A percentile compares a stretch with the other conserved stretches of the same genome.
Conservation (phyloP, 2,113 vertebrate species). For the Columba janthina region DNA sequence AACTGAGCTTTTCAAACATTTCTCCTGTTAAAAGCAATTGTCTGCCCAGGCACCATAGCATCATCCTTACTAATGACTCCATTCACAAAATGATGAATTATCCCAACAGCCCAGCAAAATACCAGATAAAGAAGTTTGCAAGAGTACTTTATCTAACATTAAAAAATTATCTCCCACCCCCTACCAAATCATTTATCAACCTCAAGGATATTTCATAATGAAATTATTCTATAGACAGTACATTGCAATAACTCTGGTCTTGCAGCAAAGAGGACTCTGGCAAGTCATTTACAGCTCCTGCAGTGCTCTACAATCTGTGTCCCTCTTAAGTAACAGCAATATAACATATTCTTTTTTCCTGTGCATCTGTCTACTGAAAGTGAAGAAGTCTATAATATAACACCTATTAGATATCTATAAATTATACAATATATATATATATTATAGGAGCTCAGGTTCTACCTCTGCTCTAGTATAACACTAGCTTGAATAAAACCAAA, state of each 20-base stretch:
- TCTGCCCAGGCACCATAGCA: not conserved
- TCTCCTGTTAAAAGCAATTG: not conserved
- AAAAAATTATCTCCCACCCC: not conserved
- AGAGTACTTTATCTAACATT: not conserved
- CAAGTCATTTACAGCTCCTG: conserved; percentile 3
- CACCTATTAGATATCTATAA: not conserved
- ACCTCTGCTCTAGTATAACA: not conserved
- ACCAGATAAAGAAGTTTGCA: not conserved
- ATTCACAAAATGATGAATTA: not conserved
- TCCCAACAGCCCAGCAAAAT: not conserved
- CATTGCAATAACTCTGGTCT: not conserved
- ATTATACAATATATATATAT: not conserved
- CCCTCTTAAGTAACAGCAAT: not conserved
- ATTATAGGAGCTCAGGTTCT: not conserved
- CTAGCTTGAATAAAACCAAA: not conserved
- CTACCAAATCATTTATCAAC: not conserved
- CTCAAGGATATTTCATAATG: not conserved
- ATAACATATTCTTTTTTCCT: not conserved
- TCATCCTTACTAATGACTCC: not conserved
- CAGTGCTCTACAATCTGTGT: not conserved
- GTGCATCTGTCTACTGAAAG: not conserved
- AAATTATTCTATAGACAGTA: not conserved
- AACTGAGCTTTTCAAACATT: not conserved
- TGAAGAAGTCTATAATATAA: not conserved
- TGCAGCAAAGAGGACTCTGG: not conserved